phyloP scores from a whole-genome alignment of 2,888 invertebrate species.

The Oscheius sp. region DNA sequence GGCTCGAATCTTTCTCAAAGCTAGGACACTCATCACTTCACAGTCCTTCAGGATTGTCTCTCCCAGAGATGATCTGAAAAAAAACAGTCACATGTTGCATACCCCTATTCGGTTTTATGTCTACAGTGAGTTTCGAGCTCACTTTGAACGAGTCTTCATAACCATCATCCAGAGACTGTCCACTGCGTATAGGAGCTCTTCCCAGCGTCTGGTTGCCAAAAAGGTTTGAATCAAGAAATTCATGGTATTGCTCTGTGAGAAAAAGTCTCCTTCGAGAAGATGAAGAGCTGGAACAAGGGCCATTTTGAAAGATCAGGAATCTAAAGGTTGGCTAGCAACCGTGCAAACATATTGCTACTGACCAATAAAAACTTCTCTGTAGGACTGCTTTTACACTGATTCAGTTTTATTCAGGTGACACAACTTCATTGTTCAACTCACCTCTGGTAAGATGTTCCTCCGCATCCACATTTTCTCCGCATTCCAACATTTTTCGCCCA shows the following conservation, averaged over 20 bases:
- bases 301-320: neutral
- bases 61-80: conserved; percentile 32
- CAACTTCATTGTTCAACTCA: neutral
- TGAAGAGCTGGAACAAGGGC: conserved; percentile 31
- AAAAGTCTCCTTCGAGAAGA: conserved; percentile 33
- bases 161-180: conserved; percentile 40
- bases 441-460: conserved; percentile 29
- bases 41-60: conserved; percentile 34
- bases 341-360: neutral
- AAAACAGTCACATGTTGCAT: too few species aligned
- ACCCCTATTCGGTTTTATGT: too few species aligned
- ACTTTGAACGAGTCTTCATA: conserved; percentile 40
- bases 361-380: too few species aligned
- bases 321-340: neutral
- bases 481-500: conserved; percentile 13
- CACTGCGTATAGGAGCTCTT: conserved; percentile 16
- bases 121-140: neutral
- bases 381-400: too few species aligned
- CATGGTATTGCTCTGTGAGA: neutral
- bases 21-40: conserved; percentile 33
- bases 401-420: too few species aligned
- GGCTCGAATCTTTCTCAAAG: conserved; percentile 20
- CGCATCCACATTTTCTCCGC: neutral
- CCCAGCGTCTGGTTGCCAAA: conserved; percentile 15
- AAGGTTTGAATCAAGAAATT: conserved; percentile 5